These are phyloP conservation scores for Morphnarchus princeps DNA, from an alignment of 2,113 vertebrate species.

Conservation along the genomic window DNA sequence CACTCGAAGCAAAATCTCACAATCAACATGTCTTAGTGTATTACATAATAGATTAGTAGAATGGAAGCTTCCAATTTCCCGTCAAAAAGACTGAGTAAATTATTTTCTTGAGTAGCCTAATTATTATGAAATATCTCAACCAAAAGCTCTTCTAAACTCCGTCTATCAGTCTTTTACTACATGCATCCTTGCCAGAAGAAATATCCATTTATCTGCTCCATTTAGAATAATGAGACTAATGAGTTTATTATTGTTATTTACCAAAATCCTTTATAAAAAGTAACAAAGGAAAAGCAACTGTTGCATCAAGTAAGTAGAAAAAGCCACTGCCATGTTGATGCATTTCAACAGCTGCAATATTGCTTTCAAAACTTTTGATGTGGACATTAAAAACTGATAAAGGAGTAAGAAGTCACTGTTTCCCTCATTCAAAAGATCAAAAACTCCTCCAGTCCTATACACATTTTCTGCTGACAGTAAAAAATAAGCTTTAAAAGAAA, in stretches of 20 bases:
- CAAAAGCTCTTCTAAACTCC: constrained; percentile 10
- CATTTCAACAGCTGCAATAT: not conserved
- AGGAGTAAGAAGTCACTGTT: not conserved
- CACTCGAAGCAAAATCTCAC: not conserved
- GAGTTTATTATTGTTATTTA: constrained; percentile 19
- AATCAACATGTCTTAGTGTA: not conserved
- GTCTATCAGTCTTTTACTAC: not conserved
- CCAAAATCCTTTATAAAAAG: constrained; percentile 23
- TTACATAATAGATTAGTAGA: constrained; percentile 1
- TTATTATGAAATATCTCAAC: constrained; percentile 22
- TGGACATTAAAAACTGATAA: not conserved
- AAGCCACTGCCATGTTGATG: not conserved
- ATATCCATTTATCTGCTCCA: not conserved
- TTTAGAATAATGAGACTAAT: constrained; percentile 36
- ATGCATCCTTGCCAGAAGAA: not conserved
- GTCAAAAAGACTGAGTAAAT: not conserved
- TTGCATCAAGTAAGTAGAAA: not conserved
- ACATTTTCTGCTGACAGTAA: not conserved
- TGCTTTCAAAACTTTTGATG: not conserved
- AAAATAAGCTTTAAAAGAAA: not conserved
- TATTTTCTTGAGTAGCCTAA: constrained; percentile 25
- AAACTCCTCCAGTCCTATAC: not conserved
- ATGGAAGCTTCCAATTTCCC: constrained; percentile 10
- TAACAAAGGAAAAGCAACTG: not conserved
- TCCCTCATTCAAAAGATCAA: not conserved